phyloP scores from a whole-genome alignment of 1,140 invertebrate species.

The Drosophila murphyi region DNA sequence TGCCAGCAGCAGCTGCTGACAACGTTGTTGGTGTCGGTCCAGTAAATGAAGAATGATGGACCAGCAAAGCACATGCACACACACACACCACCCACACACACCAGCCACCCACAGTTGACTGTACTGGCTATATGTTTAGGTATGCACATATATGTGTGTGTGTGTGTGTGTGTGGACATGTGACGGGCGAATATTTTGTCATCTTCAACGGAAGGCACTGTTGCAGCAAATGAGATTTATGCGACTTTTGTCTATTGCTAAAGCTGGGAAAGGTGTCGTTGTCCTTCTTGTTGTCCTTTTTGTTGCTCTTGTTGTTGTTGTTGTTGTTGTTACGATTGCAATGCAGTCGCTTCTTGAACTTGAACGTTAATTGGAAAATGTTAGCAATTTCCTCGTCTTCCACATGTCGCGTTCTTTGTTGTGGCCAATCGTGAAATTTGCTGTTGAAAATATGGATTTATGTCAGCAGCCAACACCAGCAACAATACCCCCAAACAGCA shows the following conservation, averaged over 20 bases:
- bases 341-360: conserved; percentile 49
- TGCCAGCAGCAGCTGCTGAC: conserved; percentile 71
- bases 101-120: conserved; percentile 23
- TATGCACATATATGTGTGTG: not conserved
- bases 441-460: conserved; percentile 79
- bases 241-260: conserved; percentile 37
- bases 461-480: conserved; percentile 59
- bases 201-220: conserved; percentile 58
- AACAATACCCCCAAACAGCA: conserved; percentile 12
- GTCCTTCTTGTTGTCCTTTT: not conserved
- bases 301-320: not conserved
- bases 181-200: conserved; percentile 68
- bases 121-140: conserved; percentile 23
- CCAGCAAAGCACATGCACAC: conserved; percentile 31
- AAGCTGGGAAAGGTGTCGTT: conserved; percentile 26
- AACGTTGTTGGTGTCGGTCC: conserved; percentile 67
- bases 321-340: conserved; percentile 20
- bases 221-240: conserved; percentile 69
- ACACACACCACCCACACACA: conserved; percentile 24
- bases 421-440: conserved; percentile 74
- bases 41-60: conserved; percentile 82
- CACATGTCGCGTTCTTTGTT: conserved; percentile 44
- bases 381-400: conserved; percentile 67
- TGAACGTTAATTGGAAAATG: conserved; percentile 79
- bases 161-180: not conserved